These are phyloP conservation scores for Pagrus major DNA, from an alignment of 2,113 vertebrate genomes.

Conservation along the genomic window DNA sequence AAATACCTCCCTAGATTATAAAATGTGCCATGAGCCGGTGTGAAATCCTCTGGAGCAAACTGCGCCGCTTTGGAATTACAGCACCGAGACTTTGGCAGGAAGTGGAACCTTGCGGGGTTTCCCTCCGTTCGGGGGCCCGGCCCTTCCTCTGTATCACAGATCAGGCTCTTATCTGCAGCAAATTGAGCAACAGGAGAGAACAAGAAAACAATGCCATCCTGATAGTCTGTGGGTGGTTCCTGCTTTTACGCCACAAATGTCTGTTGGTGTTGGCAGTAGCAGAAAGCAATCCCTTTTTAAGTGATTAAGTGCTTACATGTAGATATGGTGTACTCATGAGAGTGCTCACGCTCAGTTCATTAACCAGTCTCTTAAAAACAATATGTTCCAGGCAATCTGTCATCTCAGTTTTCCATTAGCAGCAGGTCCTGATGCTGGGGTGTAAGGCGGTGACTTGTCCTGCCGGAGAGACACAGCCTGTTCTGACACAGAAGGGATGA, in stretches of 20 bases:
- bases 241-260: slow-evolving; percentile 22
- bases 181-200: slow-evolving; percentile 29
- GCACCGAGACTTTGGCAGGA: slow-evolving; percentile 45
- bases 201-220: slow-evolving; percentile 56
- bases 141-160: slow-evolving; percentile 65
- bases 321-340: slow-evolving; percentile 14
- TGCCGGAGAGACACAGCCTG: slow-evolving; percentile 87
- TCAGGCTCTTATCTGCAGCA: slow-evolving; percentile 55
- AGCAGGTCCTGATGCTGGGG: slow-evolving; percentile 42
- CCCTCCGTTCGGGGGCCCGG: slow-evolving; percentile 42
- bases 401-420: slow-evolving; percentile 71
- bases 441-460: slow-evolving; percentile 78
- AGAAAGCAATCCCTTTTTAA: slow-evolving; percentile 13
- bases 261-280: slow-evolving; percentile 58
- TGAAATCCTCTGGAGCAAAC: slow-evolving; percentile 35
- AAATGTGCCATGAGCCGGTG: background rate
- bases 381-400: slow-evolving; percentile 17
- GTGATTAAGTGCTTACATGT: slow-evolving; percentile 10
- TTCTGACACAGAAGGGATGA: slow-evolving; percentile 92
- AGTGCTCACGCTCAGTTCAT: slow-evolving; percentile 7
- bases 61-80: slow-evolving; percentile 29
- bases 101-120: slow-evolving; percentile 45
- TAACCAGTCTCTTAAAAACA: slow-evolving; percentile 7
- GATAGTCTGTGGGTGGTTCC: slow-evolving; percentile 55
- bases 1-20: slow-evolving; percentile 50